Conservation (phyloP, 2,113 vertebrate genomes). For the Pteronura brasiliensis region DNA sequence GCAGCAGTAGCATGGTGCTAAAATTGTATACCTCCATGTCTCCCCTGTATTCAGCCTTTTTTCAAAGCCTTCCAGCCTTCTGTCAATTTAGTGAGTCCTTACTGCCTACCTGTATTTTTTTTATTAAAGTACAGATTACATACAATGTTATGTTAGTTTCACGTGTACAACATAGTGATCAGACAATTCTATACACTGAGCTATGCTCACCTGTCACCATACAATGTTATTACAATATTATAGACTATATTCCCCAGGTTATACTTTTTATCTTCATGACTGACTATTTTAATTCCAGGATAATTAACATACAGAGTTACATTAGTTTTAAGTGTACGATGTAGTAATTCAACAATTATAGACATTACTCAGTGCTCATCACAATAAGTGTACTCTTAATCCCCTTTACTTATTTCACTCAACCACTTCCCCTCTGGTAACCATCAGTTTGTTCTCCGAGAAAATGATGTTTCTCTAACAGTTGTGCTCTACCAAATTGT, state of each 20-base stretch:
- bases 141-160: not conserved
- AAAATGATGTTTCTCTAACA: too few species aligned
- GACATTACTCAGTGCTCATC: not conserved
- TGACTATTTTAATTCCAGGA: not conserved
- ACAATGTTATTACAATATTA: not conserved
- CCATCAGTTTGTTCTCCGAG: not conserved
- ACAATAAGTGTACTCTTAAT: not conserved
- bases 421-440: not conserved
- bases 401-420: not conserved
- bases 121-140: not conserved
- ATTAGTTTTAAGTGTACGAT: not conserved
- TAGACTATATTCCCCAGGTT: not conserved
- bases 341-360: not conserved
- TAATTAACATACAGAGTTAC: not conserved
- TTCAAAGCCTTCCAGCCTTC: not conserved
- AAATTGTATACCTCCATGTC: too few species aligned
- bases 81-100: not conserved
- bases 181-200: not conserved
- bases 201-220: not conserved
- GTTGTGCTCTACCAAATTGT: not conserved
- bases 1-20: not conserved
- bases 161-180: not conserved
- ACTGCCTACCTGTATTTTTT: not conserved
- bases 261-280: not conserved
- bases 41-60: not conserved